Conservation (phyloP, 1,140 invertebrate genomes). For the Cyphomyrmex costatus region DNA sequence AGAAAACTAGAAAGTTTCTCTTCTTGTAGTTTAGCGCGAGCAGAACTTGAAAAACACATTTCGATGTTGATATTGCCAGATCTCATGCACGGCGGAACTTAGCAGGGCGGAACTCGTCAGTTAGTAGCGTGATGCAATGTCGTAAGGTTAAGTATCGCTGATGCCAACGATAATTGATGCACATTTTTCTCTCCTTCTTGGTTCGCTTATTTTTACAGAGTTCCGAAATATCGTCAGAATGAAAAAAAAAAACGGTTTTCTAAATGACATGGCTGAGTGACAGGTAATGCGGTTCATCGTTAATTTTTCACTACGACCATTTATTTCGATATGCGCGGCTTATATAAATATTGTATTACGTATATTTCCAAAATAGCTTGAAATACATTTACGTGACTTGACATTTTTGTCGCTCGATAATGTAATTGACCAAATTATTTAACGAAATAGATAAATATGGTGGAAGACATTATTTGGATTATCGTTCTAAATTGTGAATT, state of each 20-base stretch:
- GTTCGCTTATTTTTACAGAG: conserved; percentile 64
- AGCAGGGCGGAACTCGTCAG: conserved; percentile 31
- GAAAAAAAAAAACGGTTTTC: conserved; percentile 39
- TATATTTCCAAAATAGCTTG: too few relatives aligned
- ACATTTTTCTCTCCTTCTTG: conserved; percentile 34
- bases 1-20: background rate
- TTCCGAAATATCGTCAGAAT: conserved; percentile 51
- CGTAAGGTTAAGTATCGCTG: conserved; percentile 74
- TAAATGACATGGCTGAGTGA: conserved; percentile 60
- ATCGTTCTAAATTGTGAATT: background rate
- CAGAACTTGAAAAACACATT: conserved; percentile 63
- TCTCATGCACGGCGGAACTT: conserved; percentile 72
- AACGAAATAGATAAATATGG: background rate
- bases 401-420: background rate
- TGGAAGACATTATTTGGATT: background rate
- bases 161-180: conserved; percentile 38
- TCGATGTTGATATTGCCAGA: conserved; percentile 67
- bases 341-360: conserved; percentile 1
- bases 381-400: conserved; percentile 6
- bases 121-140: conserved; percentile 71
- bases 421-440: conserved; percentile 9
- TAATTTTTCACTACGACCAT: conserved; percentile 51
- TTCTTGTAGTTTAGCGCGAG: conserved; percentile 33
- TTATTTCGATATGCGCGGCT: background rate
- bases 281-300: conserved; percentile 56